Evolutionary conservation across 2,888 invertebrate species (phyloP).

Genomic region (Pelosia muscerda): DNA sequence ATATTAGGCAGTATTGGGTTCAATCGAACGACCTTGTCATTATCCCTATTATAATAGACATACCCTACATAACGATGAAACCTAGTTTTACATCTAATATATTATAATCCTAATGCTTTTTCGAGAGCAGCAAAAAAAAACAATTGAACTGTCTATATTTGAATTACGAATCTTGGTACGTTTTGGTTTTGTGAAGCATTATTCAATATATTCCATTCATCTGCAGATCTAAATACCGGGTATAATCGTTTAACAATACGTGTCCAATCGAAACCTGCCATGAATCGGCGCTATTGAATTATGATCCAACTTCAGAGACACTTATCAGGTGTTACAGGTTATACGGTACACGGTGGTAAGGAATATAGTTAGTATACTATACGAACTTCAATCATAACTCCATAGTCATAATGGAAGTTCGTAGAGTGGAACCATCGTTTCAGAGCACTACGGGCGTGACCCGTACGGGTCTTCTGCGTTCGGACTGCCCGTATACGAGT

Average conservation of each 20-base stretch:
- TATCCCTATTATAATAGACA: no score
- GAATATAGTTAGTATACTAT: conserved; percentile 12
- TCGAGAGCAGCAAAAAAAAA: no score
- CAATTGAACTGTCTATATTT: neutral
- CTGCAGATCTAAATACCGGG: conserved; percentile 23
- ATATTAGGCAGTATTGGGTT: no score
- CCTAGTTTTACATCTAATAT: no score
- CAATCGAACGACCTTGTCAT: no score
- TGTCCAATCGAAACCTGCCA: conserved; percentile 31
- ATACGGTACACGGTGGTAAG: conserved; percentile 32
- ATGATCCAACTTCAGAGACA: conserved; percentile 41
- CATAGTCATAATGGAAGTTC: neutral
- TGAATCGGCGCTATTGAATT: conserved; percentile 39
- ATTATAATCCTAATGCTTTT: no score
- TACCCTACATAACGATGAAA: no score
- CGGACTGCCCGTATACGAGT: no score
- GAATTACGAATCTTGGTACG: neutral
- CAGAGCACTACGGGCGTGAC: no score
- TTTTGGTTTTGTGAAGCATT: neutral
- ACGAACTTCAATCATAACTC: neutral
- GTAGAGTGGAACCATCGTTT: no score
- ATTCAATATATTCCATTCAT: conserved; percentile 7
- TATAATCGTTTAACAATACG: conserved; percentile 38
- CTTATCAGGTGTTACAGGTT: conserved; percentile 49
- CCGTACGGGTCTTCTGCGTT: no score